Conservation (phyloP, 2,113 vertebrate genomes). For the Anser cygnoides region DNA sequence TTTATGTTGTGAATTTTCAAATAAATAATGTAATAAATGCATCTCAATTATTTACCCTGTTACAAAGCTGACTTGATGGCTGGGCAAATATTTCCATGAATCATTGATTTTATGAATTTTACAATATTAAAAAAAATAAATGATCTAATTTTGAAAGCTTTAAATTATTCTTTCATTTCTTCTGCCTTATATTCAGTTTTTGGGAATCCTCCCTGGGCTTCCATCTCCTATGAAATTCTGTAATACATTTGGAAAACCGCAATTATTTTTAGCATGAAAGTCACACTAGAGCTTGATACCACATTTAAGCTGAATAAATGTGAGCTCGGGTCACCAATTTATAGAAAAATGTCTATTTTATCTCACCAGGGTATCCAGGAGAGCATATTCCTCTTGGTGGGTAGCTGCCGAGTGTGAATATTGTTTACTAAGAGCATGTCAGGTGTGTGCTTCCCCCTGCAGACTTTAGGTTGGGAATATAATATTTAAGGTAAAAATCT, state of each 20-base stretch:
- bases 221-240: background rate
- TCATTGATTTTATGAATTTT: slow-evolving; percentile 36
- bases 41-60: slow-evolving; percentile 45
- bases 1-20: slow-evolving; percentile 32
- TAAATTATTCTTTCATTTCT: slow-evolving; percentile 36
- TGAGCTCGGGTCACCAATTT: background rate
- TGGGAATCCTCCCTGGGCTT: slow-evolving; percentile 7
- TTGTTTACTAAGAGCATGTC: background rate
- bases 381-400: background rate
- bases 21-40: slow-evolving; percentile 46
- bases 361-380: background rate
- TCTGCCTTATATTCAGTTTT: background rate
- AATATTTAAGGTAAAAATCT: background rate
- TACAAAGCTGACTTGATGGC: background rate
- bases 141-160: background rate
- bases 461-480: background rate
- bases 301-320: slow-evolving; percentile 12
- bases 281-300: background rate
- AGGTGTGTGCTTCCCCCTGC: background rate
- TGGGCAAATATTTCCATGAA: slow-evolving; percentile 13
- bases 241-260: background rate
- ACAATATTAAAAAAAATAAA: background rate
- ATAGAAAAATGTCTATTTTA: background rate
- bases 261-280: slow-evolving; percentile 33
- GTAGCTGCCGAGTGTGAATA: background rate